Evolutionary conservation across 2,888 invertebrate species (phyloP), one percentile per base, ranked within the genome.

Genomic region (Drosophila borborema): DNA sequence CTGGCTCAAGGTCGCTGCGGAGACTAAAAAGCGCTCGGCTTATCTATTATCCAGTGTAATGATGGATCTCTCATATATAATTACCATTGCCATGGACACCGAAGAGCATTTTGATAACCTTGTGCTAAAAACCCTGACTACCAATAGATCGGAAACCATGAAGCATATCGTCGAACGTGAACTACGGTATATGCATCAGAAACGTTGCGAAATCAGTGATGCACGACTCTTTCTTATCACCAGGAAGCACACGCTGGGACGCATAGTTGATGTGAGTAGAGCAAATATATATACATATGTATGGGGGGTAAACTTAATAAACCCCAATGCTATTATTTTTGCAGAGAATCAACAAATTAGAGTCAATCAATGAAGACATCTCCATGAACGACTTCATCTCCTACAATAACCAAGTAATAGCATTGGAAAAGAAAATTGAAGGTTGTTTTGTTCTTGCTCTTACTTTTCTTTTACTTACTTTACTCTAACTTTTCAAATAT

Each of bases 361-460:
- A 92, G 59, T 80, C 89, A 46, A 80, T 93, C 3, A 90, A 90
- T 18, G 85, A 91, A 36, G 88, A 87, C 0, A 62, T 92, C 6
- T 74, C 64, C 16, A 86, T 92, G 77, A 72, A 63, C 2, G 90
- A 91, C 55, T 93, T 86, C 59, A 89, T 91, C 7, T 67, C 74
- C 40, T 64, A 92, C 3, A 89, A 92, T 54, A 91, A 91, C 3
- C 90, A 92, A 70, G 86, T 86, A 1, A 74, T 84, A 20, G 77
- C 82, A 12, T 54, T 93, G 31, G 81, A 74, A 9, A 92, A 92
- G 59, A 92, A 92, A 82, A 82, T 92, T 14, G 93, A 92, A 85
- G 92, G 92, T 91, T 56, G 14, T 16, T 34, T 53, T 18, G 6
- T 4, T 20, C 3, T 20, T 14, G 16, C 8, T 16, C 0, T 14